Evolutionary conservation across 2,113 vertebrate genomes (phyloP).

Genomic region (Phodopus roborovskii): DNA sequence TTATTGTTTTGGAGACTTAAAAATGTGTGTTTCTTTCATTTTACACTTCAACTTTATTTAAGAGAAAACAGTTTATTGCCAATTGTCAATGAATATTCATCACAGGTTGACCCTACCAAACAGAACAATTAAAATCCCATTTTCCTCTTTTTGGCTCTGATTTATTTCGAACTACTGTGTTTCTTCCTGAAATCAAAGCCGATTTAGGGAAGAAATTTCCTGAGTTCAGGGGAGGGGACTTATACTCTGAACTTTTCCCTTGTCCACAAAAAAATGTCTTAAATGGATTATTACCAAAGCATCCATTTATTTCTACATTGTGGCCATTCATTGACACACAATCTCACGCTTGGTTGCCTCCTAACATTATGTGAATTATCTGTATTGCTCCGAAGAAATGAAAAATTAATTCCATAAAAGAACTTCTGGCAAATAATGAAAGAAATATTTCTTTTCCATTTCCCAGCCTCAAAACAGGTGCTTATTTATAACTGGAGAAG

Average conservation of each 20-base stretch:
- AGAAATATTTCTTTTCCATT: neutral
- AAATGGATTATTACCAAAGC: constrained; percentile 27
- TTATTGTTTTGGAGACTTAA: constrained; percentile 15
- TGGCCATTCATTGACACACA: constrained; percentile 13
- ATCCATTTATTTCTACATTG: constrained; percentile 39
- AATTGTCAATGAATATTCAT: constrained; percentile 63
- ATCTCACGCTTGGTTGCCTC: neutral
- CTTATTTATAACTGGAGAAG: neutral
- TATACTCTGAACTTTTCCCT: constrained; percentile 32
- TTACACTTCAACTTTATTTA: constrained; percentile 46
- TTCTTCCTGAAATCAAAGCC: constrained; percentile 18
- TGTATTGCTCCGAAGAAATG: neutral
- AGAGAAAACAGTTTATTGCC: constrained; percentile 61
- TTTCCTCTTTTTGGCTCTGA: neutral
- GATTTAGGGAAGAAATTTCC: constrained; percentile 16
- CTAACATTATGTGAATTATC: constrained; percentile 35
- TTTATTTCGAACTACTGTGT: constrained; percentile 44
- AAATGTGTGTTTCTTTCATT: constrained; percentile 23
- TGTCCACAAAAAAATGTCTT: neutral
- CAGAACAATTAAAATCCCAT: constrained; percentile 28
- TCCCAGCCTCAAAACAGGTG: neutral
- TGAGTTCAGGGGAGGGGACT: neutral
- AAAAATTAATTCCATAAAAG: constrained; percentile 45
- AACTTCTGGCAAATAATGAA: constrained; percentile 13
- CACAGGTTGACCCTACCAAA: neutral